Percentiles rank a stretch among this genome's conserved stretches.
These are phyloP conservation scores for Dreissena polymorpha DNA, from an alignment of 1,140 invertebrate genomes.

Conservation along the genomic window DNA sequence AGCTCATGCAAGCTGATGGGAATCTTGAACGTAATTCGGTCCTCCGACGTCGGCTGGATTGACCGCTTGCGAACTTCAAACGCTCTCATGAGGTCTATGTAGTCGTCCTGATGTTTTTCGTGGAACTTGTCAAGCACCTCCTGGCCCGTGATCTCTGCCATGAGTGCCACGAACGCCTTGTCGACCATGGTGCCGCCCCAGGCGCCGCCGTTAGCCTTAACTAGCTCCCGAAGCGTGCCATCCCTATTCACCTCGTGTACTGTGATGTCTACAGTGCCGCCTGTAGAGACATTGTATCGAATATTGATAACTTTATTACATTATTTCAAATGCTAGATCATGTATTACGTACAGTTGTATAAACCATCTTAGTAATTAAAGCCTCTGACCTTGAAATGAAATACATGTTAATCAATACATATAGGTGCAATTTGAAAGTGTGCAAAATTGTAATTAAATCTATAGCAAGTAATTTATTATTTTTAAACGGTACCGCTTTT, in stretches of 20 bases:
- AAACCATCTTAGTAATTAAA: no score
- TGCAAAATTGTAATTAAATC: no score
- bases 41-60: not conserved
- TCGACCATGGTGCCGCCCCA: constrained; percentile 59
- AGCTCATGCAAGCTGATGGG: constrained; percentile 9
- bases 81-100: constrained; percentile 27
- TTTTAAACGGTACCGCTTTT: no score
- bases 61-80: constrained; percentile 45
- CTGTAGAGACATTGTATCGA: not conserved
- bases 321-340: no score
- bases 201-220: constrained; percentile 38
- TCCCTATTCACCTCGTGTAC: constrained; percentile 37
- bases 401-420: no score
- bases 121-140: constrained; percentile 23
- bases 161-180: constrained; percentile 27
- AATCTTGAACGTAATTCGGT: constrained; percentile 22
- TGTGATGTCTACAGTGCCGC: constrained; percentile 56
- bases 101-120: constrained; percentile 36
- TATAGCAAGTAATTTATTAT: no score
- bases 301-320: no score
- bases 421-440: no score
- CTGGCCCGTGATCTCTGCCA: constrained; percentile 37
- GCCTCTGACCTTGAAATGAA: no score
- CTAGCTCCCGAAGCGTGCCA: constrained; percentile 39
- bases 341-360: no score